These are phyloP conservation scores for Epicampocera succincta DNA, from an alignment of 2,888 invertebrate genomes.

Conservation along the genomic window DNA sequence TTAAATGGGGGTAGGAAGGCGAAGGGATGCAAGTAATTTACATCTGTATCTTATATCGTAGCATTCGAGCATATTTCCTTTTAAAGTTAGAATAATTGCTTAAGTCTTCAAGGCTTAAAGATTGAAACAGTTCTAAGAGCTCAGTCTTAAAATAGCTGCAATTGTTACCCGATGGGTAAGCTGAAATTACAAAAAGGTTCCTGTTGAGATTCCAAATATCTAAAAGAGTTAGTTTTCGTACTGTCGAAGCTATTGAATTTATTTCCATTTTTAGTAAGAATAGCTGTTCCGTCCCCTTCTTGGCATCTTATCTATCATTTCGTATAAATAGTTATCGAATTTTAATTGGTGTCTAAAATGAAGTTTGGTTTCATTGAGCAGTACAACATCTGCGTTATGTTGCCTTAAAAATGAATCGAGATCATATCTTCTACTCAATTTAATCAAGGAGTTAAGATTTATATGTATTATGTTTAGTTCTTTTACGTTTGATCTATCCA, in stretches of 20 bases:
- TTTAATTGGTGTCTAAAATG: background rate
- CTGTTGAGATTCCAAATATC: conserved; percentile 4
- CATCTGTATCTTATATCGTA: conserved; percentile 20
- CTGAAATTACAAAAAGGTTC: background rate
- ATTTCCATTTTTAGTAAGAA: conserved; percentile 10
- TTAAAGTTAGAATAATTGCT: background rate
- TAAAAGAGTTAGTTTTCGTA: background rate
- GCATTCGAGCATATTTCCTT: background rate
- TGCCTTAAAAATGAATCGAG: background rate
- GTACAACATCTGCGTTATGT: conserved; percentile 1
- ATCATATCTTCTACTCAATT: conserved; percentile 11
- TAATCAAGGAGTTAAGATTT: conserved; percentile 18
- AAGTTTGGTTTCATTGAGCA: conserved; percentile 19
- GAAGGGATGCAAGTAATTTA: background rate
- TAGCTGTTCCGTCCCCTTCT: conserved; percentile 4
- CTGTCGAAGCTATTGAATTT: background rate
- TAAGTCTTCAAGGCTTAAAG: background rate
- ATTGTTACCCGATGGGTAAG: conserved; percentile 9
- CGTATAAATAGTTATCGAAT: conserved; percentile 5
- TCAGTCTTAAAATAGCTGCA: conserved; percentile 15
- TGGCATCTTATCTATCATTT: conserved; percentile 4
- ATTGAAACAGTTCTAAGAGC: conserved; percentile 8
- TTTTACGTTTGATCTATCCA: conserved; percentile 21
- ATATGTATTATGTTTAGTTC: background rate
- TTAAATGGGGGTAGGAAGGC: background rate